Conservation (phyloP, 92 coral and sea anemone genomes). For the Parazoanthus darwini region DNA sequence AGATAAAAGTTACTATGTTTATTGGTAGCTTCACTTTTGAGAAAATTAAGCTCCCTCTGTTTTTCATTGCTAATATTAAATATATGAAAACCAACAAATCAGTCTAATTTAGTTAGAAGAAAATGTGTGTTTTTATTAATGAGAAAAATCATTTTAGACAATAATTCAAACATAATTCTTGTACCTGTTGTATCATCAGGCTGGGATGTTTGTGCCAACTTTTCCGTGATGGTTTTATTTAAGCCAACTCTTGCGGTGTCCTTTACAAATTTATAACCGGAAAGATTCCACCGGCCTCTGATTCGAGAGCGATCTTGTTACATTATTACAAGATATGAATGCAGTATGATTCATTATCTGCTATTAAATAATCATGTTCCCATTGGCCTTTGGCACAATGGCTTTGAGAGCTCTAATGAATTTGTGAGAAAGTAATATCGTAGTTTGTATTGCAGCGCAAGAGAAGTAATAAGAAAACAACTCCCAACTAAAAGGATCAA, state of each 20-base stretch:
- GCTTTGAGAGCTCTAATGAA: conserved; percentile 20
- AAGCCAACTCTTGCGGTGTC: conserved; percentile 14
- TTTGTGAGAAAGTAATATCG: conserved; percentile 33
- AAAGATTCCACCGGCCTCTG: conserved; percentile 10
- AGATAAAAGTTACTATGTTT: too few relatives aligned
- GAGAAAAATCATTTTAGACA: conserved; percentile 5
- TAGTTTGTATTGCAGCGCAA: conserved; percentile 22
- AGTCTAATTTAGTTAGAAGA: background rate
- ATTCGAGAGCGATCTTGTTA: conserved; percentile 15
- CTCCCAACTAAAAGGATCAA: conserved; percentile 9
- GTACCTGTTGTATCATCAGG: background rate
- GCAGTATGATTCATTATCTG: conserved; percentile 25
- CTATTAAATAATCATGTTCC: conserved; percentile 16
- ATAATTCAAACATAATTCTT: background rate
- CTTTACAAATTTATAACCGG: conserved; percentile 39
- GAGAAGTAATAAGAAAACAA: conserved; percentile 21
- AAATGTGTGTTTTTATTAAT: conserved; percentile 20
- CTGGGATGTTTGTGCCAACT: background rate
- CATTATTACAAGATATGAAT: conserved; percentile 33
- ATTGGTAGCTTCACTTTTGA: background rate
- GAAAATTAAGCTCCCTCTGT: background rate
- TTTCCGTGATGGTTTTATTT: conserved; percentile 14
- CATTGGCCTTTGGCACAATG: conserved; percentile 16
- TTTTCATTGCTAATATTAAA: conserved; percentile 23
- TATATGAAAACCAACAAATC: conserved; percentile 25